Conservation (phyloP, 35 echinoderm and acorn worm species). For the Stichopus chloronotus region DNA sequence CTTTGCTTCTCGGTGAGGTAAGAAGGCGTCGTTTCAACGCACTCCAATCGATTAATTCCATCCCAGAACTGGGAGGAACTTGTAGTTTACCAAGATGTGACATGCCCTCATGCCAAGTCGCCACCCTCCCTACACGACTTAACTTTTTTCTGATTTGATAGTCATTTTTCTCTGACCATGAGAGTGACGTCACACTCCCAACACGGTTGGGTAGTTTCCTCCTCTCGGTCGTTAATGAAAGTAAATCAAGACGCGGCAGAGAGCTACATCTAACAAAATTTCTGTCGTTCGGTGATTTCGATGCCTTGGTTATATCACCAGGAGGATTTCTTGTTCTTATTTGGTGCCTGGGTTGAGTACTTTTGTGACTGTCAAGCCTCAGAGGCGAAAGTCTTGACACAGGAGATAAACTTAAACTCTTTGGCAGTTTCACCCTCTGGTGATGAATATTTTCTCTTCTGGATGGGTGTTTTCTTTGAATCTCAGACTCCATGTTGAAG, state of each 20-base stretch:
- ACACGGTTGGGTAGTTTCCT: background rate
- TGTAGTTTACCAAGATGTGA: background rate
- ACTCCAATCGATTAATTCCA: slow-evolving; percentile 29
- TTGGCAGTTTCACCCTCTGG: background rate
- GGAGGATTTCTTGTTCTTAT: too few species aligned
- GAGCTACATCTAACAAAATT: background rate
- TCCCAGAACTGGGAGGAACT: background rate
- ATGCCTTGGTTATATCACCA: too few species aligned
- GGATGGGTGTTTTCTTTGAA: background rate
- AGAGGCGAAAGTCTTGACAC: too few species aligned
- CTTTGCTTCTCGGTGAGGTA: slow-evolving; percentile 31
- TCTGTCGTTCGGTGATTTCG: background rate
- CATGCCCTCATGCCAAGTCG: slow-evolving; percentile 15
- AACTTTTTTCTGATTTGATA: background rate
- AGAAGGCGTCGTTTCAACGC: background rate
- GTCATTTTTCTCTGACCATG: background rate
- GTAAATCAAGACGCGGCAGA: background rate
- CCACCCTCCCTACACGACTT: background rate
- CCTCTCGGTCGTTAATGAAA: background rate
- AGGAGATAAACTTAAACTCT: background rate
- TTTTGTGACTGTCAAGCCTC: too few species aligned
- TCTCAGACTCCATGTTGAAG: background rate
- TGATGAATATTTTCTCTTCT: background rate
- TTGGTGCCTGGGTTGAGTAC: too few species aligned
- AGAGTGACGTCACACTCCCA: background rate